These are phyloP conservation scores for Bombus fervidus DNA, from an alignment of 1,140 invertebrate species.

Conservation along the genomic window DNA sequence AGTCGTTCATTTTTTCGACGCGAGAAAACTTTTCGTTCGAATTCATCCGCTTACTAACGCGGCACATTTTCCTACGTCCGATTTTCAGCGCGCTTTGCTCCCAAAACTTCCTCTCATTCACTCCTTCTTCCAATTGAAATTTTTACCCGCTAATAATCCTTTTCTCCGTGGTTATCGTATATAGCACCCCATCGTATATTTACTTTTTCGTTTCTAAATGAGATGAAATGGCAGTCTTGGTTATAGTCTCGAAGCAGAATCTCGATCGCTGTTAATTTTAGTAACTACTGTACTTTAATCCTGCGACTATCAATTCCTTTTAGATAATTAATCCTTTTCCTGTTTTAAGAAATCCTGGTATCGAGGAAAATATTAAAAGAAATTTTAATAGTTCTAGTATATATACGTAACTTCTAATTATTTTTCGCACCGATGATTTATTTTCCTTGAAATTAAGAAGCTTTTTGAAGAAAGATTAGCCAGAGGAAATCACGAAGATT, in stretches of 20 bases:
- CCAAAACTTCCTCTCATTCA: no score
- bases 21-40: slow-evolving; percentile 4
- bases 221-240: neutral
- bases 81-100: neutral
- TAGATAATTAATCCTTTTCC: neutral
- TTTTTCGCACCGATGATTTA: neutral
- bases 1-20: slow-evolving; percentile 31
- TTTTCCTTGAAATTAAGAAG: neutral
- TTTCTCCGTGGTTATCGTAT: neutral
- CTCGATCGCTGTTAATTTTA: no score
- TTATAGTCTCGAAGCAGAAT: no score
- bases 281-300: neutral
- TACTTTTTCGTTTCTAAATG: neutral
- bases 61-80: neutral
- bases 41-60: slow-evolving; percentile 13
- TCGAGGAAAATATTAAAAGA: neutral
- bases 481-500: neutral
- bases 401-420: neutral
- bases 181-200: neutral
- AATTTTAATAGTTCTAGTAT: neutral
- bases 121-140: neutral
- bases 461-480: neutral
- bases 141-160: neutral
- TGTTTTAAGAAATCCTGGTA: neutral
- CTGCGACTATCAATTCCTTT: neutral